Conservation (phyloP, 2,797 vertebrate genomes). For the Xiphophorus birchmanni region DNA sequence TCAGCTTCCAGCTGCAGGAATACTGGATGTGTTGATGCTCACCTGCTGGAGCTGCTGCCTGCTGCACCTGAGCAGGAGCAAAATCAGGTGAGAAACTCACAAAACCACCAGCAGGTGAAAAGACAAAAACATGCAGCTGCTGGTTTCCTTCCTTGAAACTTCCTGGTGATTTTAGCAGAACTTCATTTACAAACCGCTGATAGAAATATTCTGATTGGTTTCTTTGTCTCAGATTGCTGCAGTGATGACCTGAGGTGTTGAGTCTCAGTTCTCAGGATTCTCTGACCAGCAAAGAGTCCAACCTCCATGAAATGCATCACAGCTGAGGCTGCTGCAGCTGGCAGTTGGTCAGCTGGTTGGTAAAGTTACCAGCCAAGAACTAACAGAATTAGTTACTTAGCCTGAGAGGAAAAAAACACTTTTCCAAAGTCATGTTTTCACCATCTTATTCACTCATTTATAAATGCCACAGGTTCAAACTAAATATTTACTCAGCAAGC, state of each 20-base stretch:
- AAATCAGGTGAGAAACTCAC: constrained; percentile 1
- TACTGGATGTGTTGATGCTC: constrained; percentile 3
- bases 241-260: neutral
- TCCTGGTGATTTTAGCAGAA: too few relatives aligned
- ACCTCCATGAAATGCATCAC: neutral
- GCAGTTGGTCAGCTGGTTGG: too few relatives aligned
- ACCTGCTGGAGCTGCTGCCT: constrained; percentile 49
- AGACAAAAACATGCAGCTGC: neutral
- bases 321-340: too few relatives aligned
- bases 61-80: constrained; percentile 39
- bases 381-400: too few relatives aligned
- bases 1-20: neutral
- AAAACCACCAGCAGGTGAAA: neutral
- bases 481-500: too few relatives aligned
- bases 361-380: too few relatives aligned
- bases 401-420: too few relatives aligned
- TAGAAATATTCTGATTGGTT: neutral
- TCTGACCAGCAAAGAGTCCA: neutral
- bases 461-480: too few relatives aligned
- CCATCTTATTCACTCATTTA: too few relatives aligned
- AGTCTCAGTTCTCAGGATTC: neutral
- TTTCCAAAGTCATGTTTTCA: too few relatives aligned
- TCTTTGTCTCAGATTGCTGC: neutral
- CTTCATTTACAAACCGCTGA: too few relatives aligned
- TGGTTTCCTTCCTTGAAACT: neutral